Evolutionary conservation across 1,140 invertebrate species (phyloP).

Genomic region (Brachystomella parvula): DNA sequence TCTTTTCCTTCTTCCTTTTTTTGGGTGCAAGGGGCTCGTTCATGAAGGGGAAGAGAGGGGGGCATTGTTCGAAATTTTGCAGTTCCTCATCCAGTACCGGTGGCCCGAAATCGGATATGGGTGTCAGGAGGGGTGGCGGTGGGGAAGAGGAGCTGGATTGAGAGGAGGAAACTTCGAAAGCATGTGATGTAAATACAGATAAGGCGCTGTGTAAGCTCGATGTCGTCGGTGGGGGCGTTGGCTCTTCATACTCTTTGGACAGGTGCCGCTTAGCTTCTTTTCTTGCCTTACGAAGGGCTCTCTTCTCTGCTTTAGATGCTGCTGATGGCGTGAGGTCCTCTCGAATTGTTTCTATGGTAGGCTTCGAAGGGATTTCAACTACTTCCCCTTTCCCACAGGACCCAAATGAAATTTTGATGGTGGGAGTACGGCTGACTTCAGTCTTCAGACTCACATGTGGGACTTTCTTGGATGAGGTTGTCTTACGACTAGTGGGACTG

Average conservation of each 20-base stretch:
- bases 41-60: background rate
- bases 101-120: background rate
- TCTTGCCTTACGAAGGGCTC: constrained; percentile 29
- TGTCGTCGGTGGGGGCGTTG: constrained; percentile 1
- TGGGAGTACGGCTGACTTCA: constrained; percentile 27
- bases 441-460: background rate
- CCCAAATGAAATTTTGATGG: constrained; percentile 33
- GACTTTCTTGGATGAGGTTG: no score
- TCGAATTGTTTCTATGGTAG: constrained; percentile 9
- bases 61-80: background rate
- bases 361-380: constrained; percentile 31
- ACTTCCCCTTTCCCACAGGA: constrained; percentile 29
- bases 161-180: background rate
- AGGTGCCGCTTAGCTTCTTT: constrained; percentile 32
- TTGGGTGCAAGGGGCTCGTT: constrained; percentile 2
- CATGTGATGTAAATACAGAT: background rate
- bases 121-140: constrained; percentile 12
- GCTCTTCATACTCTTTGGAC: constrained; percentile 19
- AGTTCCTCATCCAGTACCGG: background rate
- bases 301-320: constrained; percentile 1
- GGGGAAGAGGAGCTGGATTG: constrained; percentile 4
- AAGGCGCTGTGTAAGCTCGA: constrained; percentile 1
- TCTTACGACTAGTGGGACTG: background rate
- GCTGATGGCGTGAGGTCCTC: constrained; percentile 4
- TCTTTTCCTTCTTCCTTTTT: constrained; percentile 28